These are phyloP conservation scores for Pollachius pollachius DNA, from an alignment of 2,113 vertebrate species.

Conservation along the genomic window DNA sequence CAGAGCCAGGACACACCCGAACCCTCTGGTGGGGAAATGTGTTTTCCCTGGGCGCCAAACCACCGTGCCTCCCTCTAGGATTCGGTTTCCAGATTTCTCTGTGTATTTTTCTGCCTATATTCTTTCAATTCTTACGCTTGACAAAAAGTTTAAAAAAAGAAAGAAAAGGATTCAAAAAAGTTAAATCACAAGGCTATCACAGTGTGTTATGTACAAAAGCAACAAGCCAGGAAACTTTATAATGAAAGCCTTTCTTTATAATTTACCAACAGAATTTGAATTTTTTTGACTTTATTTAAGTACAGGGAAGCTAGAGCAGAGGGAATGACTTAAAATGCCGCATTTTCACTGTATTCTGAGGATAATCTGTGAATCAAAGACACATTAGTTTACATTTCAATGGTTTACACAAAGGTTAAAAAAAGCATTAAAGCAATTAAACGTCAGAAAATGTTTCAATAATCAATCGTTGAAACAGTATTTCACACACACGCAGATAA, in stretches of 20 bases:
- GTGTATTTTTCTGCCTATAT: slow-evolving; percentile 23
- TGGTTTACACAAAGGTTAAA: slow-evolving; percentile 35
- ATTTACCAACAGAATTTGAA: too few species aligned
- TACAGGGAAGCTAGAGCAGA: too few species aligned
- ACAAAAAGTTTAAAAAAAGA: slow-evolving; percentile 9
- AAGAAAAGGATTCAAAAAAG: background rate
- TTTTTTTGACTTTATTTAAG: too few species aligned
- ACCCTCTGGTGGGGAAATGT: slow-evolving; percentile 68
- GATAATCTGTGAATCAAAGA: too few species aligned
- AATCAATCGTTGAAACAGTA: too few species aligned
- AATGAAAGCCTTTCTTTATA: too few species aligned
- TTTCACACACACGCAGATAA: slow-evolving; percentile 38
- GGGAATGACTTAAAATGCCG: too few species aligned
- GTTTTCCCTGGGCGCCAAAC: slow-evolving; percentile 62
- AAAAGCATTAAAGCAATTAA: too few species aligned
- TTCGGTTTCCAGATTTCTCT: slow-evolving; percentile 27
- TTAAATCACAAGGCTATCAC: background rate
- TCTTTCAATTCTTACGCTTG: slow-evolving; percentile 36
- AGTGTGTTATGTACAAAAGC: background rate
- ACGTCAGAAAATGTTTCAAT: too few species aligned
- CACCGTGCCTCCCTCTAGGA: slow-evolving; percentile 38
- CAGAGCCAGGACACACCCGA: slow-evolving; percentile 69
- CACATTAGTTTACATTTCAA: background rate
- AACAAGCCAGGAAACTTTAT: too few species aligned
- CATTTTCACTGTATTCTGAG: too few species aligned